These are phyloP conservation scores for Episyrphus balteatus DNA, from an alignment of 1,140 invertebrate species.

Conservation along the genomic window DNA sequence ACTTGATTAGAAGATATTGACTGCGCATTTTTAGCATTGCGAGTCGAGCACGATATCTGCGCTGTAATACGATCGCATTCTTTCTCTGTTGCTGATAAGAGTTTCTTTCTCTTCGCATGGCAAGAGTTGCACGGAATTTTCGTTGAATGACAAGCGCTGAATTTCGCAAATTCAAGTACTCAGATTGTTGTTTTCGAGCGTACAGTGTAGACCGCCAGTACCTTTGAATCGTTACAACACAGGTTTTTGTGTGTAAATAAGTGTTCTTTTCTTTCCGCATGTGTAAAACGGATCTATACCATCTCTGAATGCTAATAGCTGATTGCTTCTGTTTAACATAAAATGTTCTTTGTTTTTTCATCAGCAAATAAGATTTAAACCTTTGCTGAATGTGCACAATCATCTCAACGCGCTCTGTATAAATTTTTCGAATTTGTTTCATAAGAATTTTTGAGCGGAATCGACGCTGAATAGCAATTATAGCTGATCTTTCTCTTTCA, in stretches of 20 bases:
- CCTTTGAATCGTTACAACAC: conserved; percentile 24
- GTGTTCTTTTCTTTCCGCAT: conserved; percentile 16
- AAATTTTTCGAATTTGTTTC: conserved; percentile 5
- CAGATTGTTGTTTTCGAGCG: conserved; percentile 16
- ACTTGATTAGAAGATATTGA: conserved; percentile 26
- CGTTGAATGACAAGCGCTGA: conserved; percentile 33
- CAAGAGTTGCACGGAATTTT: conserved; percentile 24
- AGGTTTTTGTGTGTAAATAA: conserved; percentile 20
- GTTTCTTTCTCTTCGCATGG: conserved; percentile 12
- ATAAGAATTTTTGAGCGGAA: conserved; percentile 21
- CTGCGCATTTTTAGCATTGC: conserved; percentile 18
- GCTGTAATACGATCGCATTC: conserved; percentile 40
- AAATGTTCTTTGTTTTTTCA: conserved; percentile 10
- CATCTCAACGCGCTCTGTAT: not conserved
- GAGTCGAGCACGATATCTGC: conserved; percentile 37
- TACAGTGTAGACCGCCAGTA: conserved; percentile 15
- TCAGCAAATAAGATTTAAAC: conserved; percentile 11
- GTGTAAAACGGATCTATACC: conserved; percentile 18
- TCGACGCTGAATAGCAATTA: conserved; percentile 15
- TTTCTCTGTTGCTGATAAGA: conserved; percentile 33
- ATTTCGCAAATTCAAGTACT: conserved; percentile 21
- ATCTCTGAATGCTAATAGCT: conserved; percentile 18
- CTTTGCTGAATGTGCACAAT: conserved; percentile 15
- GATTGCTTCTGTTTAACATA: conserved; percentile 13
- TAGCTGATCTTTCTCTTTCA: too few relatives aligned